Percentiles rank a stretch among this genome's conserved stretches.
phyloP scores from a whole-genome alignment of 2,888 invertebrate genomes.

The Caradrina kadenii region DNA sequence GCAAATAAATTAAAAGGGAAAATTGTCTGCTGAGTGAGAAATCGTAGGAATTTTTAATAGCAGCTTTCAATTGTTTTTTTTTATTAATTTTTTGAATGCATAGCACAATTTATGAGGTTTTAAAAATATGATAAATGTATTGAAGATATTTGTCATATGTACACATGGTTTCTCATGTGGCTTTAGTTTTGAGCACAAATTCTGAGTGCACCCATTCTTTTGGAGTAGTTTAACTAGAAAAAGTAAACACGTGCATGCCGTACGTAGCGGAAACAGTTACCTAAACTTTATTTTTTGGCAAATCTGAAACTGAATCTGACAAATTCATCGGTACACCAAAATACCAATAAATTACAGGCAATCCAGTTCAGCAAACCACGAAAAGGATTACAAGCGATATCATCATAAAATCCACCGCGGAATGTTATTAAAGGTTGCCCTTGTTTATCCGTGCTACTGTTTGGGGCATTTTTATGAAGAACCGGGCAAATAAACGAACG shows the following conservation, averaged over 20 bases:
- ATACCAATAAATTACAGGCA: slow-evolving; percentile 50
- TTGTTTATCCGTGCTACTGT: slow-evolving; percentile 83
- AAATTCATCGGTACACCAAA: slow-evolving; percentile 16
- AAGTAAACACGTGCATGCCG: too few species aligned
- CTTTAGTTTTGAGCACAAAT: too few species aligned
- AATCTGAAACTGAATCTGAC: too few species aligned
- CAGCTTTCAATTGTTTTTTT: not conserved
- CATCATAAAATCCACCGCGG: slow-evolving; percentile 76
- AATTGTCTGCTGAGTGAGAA: slow-evolving; percentile 1
- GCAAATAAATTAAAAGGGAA: slow-evolving; percentile 47
- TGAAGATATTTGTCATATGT: too few species aligned
- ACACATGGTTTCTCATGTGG: too few species aligned
- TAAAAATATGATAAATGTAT: not conserved
- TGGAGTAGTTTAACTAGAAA: too few species aligned
- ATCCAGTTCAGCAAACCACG: slow-evolving; percentile 37
- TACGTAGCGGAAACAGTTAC: not conserved
- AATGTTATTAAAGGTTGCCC: slow-evolving; percentile 80
- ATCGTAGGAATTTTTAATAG: slow-evolving; percentile 8
- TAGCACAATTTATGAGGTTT: not conserved
- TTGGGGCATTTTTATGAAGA: slow-evolving; percentile 89
- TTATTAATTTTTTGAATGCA: not conserved
- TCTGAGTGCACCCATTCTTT: too few species aligned
- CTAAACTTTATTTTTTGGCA: too few species aligned
- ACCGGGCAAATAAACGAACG: slow-evolving; percentile 84
- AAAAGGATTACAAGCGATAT: slow-evolving; percentile 77